These are phyloP conservation scores for Chrysolina haemoptera DNA, from an alignment of 2,888 invertebrate genomes.

Conservation along the genomic window DNA sequence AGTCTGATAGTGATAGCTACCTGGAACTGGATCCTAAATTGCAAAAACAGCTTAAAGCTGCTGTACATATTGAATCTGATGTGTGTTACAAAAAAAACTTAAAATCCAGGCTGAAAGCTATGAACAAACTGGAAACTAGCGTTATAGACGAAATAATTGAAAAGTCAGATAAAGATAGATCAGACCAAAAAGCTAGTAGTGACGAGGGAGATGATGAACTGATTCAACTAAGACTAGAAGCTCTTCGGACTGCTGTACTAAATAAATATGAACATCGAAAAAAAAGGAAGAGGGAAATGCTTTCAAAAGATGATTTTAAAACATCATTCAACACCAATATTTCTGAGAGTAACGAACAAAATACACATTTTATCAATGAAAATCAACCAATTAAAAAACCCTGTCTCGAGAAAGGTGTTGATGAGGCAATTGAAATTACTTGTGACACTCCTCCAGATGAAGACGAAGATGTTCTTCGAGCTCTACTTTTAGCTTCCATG, in stretches of 20 bases:
- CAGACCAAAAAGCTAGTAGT: conserved; percentile 39
- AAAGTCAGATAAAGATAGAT: conserved; percentile 33
- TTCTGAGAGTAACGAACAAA: conserved; percentile 58
- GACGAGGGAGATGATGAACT: conserved; percentile 73
- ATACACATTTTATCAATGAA: conserved; percentile 53
- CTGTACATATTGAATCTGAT: conserved; percentile 68
- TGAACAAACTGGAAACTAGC: conserved; percentile 55
- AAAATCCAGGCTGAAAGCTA: conserved; percentile 62
- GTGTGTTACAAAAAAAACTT: conserved; percentile 62
- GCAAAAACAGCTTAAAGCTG: conserved; percentile 72
- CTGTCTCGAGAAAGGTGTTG: conserved; percentile 33
- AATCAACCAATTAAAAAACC: conserved; percentile 58
- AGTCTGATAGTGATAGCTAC: conserved; percentile 60
- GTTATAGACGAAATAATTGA: conserved; percentile 29
- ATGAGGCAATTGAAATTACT: conserved; percentile 17
- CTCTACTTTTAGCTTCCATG: conserved; percentile 74
- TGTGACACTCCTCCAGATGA: conserved; percentile 68
- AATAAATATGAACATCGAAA: conserved; percentile 78
- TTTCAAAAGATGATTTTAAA: conserved; percentile 33
- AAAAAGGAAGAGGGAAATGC: conserved; percentile 59
- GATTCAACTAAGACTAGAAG: conserved; percentile 76
- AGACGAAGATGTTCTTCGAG: conserved; percentile 76
- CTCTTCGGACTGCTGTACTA: conserved; percentile 78
- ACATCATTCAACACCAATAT: conserved; percentile 35
- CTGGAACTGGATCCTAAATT: conserved; percentile 50